Conservation (phyloP, 2,797 vertebrate species). For the Enteromius argenteus region DNA sequence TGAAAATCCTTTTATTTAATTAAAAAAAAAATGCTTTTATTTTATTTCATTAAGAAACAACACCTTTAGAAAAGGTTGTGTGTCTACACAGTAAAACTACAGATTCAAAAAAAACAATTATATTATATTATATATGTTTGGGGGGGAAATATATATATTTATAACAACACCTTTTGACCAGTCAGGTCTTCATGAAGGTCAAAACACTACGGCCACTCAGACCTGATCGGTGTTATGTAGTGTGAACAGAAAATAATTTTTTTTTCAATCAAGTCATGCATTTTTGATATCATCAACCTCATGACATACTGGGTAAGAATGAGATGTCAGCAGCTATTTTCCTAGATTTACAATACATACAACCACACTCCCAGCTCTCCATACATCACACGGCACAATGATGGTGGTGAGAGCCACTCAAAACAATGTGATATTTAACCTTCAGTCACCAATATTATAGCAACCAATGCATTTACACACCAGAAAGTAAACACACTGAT, state of each 20-base stretch:
- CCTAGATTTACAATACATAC: neutral
- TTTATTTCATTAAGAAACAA: no score
- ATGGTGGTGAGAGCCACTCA: neutral
- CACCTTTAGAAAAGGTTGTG: no score
- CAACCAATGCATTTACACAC: neutral
- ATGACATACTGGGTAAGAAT: neutral
- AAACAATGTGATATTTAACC: neutral
- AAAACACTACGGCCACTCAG: neutral
- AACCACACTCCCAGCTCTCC: neutral
- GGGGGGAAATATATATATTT: no score
- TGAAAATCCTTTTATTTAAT: no score
- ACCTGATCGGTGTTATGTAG: neutral
- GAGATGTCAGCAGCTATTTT: neutral
- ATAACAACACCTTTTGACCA: no score
- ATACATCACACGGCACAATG: neutral
- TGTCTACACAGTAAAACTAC: no score
- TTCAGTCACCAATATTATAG: neutral
- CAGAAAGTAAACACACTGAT: conserved; percentile 1
- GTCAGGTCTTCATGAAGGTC: no score
- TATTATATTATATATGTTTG: no score
- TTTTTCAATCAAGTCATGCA: neutral
- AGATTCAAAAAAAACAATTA: no score
- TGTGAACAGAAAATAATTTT: neutral
- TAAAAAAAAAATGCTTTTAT: no score
- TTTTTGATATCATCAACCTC: neutral